Evolutionary conservation across 2,113 vertebrate genomes (phyloP).

Genomic region (Trachemys scripta): DNA sequence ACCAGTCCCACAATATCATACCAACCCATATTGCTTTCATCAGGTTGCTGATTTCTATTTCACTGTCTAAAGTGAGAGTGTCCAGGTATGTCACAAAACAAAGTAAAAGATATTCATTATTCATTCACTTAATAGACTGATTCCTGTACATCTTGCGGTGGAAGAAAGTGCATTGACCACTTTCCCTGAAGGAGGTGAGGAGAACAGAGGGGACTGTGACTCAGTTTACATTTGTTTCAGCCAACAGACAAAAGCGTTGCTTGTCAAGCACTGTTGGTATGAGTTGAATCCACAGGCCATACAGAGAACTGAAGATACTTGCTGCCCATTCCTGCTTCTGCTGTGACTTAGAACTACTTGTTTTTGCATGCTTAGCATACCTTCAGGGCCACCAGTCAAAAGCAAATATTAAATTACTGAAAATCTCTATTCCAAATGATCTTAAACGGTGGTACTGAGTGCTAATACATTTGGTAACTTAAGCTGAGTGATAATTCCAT

Average conservation of each 20-base stretch:
- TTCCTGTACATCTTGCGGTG: neutral
- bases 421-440: neutral
- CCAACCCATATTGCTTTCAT: fast-evolving
- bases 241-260: neutral
- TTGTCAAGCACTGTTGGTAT: neutral
- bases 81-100: neutral
- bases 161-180: neutral
- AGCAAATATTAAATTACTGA: neutral
- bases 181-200: neutral
- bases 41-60: neutral
- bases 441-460: fast-evolving
- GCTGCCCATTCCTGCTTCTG: neutral
- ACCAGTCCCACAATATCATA: fast-evolving
- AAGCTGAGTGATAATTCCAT: neutral
- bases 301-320: neutral
- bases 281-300: neutral
- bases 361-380: neutral
- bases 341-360: neutral
- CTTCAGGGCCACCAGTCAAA: neutral
- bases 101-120: neutral
- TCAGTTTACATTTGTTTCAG: no score
- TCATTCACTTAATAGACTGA: neutral
- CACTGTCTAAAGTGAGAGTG: neutral
- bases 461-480: neutral
- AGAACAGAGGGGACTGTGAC: neutral